These are phyloP conservation scores for Hypotaenidia okinawae DNA, from an alignment of 2,797 vertebrate species.

Conservation along the genomic window DNA sequence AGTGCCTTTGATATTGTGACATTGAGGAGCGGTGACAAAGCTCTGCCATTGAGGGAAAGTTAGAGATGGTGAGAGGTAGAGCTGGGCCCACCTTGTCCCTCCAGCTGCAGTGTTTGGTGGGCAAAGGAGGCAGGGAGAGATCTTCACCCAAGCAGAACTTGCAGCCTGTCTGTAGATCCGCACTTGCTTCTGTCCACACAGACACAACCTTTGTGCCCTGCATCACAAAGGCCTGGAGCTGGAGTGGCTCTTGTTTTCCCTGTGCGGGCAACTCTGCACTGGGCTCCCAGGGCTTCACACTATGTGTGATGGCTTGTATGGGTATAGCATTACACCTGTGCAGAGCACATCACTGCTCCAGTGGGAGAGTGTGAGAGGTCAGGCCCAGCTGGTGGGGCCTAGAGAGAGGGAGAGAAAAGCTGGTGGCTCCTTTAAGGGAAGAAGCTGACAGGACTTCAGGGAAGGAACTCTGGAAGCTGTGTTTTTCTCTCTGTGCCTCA, in stretches of 20 bases:
- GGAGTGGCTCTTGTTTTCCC: not conserved
- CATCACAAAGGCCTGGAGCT: not conserved
- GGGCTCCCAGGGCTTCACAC: not conserved
- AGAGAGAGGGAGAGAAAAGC: not conserved
- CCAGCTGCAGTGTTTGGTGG: not conserved
- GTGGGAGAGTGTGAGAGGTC: not conserved
- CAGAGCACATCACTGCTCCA: not conserved
- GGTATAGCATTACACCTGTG: not conserved
- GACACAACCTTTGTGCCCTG: not conserved
- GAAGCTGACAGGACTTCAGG: not conserved
- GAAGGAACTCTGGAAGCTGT: constrained; percentile 60
- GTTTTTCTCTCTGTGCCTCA: constrained; percentile 46
- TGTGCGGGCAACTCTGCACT: accelerated
- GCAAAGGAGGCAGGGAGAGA: not conserved
- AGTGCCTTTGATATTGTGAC: not conserved
- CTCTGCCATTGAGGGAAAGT: not conserved
- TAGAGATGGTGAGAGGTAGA: not conserved
- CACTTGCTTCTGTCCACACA: not conserved
- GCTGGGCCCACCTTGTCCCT: not conserved
- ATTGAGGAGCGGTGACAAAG: not conserved
- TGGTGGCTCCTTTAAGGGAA: constrained; percentile 49
- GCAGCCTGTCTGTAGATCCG: not conserved
- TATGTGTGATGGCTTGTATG: not conserved
- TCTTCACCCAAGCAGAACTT: not conserved
- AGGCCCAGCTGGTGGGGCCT: not conserved